Base-by-base conservation (phyloP, 2,888 invertebrate genomes). In the Balanococcus diminutus region DNA sequence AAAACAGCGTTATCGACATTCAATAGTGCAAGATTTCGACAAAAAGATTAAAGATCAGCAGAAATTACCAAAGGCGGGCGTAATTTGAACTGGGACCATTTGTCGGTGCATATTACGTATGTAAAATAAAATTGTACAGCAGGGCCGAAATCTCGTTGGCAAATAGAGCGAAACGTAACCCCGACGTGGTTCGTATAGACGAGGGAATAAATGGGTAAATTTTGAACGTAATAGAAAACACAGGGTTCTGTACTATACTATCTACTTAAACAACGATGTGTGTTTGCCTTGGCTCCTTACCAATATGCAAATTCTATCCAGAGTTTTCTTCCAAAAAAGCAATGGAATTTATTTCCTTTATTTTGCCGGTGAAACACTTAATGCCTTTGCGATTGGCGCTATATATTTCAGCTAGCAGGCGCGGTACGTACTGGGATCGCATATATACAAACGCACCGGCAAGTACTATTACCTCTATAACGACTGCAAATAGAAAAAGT, bases 351-450 rank as follows among this genome's bases (percentile, higher is more conserved):
- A 82, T 82, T 82, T 82, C 51, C 82, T 51, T 82, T 46, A 82
- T 82, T 82, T 82, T 82, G 31, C 51, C 82, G 82, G 31, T 25
- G 82, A 82, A 82, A 82, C 82, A 82, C 46, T 82, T 82, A 82
- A 82, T 82, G 82, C 82, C 46, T 82, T 82, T 82, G 56, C 82
- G 82, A 82, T 82, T 82, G 82, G 32, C 82, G 82, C 82, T 56
- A 82, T 82, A 56, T 82, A 82, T 82, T 82, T 82, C 31, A 56
- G 31, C 82, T 51, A 9, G 6, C 39, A 31, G 19, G 36, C 75
- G 75, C 22, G 22, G 11, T 28, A 19, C 82, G 31, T 14, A 82
- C n/a, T 11, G 5, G 9, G 5, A n/a, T n/a, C n/a, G 42, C 51
- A 19, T 51, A 51, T 51, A 51, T 3, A 8, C 11, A 42, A 11